Evolutionary conservation across 2,888 invertebrate species (phyloP).

Genomic region (Watsonalla cultraria): DNA sequence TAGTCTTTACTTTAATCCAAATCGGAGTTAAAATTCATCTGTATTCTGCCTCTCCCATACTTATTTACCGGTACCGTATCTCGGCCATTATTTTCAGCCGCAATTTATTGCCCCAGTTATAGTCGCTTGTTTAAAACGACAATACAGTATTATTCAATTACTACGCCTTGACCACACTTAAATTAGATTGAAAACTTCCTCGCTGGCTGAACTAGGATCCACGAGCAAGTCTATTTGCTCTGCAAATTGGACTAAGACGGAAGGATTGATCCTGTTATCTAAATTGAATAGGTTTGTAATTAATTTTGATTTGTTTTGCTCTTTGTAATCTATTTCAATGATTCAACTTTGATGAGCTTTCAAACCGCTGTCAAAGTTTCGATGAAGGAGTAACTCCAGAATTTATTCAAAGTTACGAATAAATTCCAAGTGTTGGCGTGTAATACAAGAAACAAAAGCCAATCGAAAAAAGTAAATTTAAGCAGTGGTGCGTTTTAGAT

Average conservation of each 20-base stretch:
- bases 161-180: constrained; percentile 41
- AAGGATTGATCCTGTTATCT: constrained; percentile 10
- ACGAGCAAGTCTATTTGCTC: constrained; percentile 25
- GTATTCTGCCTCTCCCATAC: too few species aligned
- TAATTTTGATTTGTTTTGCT: constrained; percentile 14
- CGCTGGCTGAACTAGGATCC: constrained; percentile 34
- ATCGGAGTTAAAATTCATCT: too few species aligned
- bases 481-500: too few species aligned
- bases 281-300: constrained; percentile 46
- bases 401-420: too few species aligned
- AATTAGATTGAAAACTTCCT: constrained; percentile 60
- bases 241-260: constrained; percentile 29
- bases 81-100: constrained; percentile 5
- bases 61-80: too few species aligned
- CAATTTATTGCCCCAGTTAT: background rate
- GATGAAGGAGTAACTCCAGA: too few species aligned
- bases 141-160: constrained; percentile 59
- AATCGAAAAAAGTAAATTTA: too few species aligned
- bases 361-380: too few species aligned
- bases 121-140: constrained; percentile 11
- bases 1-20: too few species aligned
- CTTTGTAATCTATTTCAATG: background rate
- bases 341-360: background rate
- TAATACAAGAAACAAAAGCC: too few species aligned
- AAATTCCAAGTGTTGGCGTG: too few species aligned